These are phyloP conservation scores for Mirza zaza DNA, from an alignment of 2,113 vertebrate species.

Conservation along the genomic window DNA sequence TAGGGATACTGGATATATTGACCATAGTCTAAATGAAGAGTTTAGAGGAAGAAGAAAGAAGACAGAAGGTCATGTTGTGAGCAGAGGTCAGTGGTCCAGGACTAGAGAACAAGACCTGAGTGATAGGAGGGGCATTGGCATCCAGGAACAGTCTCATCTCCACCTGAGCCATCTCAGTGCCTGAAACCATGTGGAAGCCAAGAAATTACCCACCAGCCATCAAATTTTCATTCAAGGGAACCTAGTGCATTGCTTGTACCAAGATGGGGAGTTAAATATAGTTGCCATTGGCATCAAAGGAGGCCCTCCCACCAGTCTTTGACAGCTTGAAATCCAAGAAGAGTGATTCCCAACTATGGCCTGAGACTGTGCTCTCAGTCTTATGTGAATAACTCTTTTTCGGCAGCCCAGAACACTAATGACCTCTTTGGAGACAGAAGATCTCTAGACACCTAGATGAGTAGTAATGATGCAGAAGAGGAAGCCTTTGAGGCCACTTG, in stretches of 20 bases:
- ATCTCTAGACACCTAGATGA: neutral
- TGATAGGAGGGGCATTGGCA: fast-evolving
- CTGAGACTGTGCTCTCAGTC: neutral
- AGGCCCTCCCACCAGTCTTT: neutral
- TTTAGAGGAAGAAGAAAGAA: neutral
- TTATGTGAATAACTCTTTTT: neutral
- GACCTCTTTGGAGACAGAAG: neutral
- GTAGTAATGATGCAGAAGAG: too few relatives aligned
- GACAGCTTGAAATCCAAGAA: neutral
- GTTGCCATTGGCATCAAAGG: neutral
- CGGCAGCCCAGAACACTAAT: neutral
- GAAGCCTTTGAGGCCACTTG: neutral
- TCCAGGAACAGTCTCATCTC: neutral
- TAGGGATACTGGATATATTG: neutral
- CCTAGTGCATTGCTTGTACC: neutral
- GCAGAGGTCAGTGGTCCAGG: neutral
- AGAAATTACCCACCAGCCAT: neutral
- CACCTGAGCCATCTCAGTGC: neutral
- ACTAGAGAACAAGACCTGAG: neutral
- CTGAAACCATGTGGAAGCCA: neutral
- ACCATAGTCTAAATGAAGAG: neutral
- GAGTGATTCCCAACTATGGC: neutral
- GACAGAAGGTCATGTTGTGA: neutral
- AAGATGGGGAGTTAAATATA: neutral
- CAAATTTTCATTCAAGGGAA: neutral